Conservation (phyloP, 2,888 invertebrate species). For the Drosophila pseudotalamancana region DNA sequence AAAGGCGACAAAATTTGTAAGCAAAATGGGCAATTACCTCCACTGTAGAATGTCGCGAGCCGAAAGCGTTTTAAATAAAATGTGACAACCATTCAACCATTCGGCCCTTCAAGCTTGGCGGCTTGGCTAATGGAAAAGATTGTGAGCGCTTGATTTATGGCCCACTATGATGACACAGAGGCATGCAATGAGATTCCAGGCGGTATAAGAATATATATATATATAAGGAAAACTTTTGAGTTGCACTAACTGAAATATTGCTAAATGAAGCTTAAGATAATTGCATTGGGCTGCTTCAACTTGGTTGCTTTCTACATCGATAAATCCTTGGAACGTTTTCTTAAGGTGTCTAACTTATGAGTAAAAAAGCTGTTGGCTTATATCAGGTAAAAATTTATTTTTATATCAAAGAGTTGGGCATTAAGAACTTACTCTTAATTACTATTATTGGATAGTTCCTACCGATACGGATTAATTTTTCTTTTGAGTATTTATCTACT, state of each 20-base stretch:
- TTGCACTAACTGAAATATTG: neutral
- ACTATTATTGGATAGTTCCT: no score
- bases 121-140: constrained; percentile 64
- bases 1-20: constrained; percentile 47
- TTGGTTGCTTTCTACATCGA: no score
- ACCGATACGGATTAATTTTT: no score
- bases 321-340: no score
- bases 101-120: constrained; percentile 31
- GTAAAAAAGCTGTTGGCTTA: no score
- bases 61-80: constrained; percentile 56
- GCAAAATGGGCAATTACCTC: constrained; percentile 54
- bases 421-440: no score
- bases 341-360: no score
- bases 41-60: constrained; percentile 19
- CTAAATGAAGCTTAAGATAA: neutral
- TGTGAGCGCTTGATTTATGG: constrained; percentile 63
- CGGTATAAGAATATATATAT: no score
- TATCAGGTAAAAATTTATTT: no score
- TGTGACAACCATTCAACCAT: constrained; percentile 61
- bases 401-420: no score
- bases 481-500: no score
- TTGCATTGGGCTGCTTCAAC: neutral
- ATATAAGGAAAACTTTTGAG: neutral
- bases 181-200: constrained; percentile 47
- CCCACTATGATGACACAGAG: constrained; percentile 53